Base-by-base conservation (phyloP, 2,113 vertebrate species). In the Amblyopsis rosae region DNA sequence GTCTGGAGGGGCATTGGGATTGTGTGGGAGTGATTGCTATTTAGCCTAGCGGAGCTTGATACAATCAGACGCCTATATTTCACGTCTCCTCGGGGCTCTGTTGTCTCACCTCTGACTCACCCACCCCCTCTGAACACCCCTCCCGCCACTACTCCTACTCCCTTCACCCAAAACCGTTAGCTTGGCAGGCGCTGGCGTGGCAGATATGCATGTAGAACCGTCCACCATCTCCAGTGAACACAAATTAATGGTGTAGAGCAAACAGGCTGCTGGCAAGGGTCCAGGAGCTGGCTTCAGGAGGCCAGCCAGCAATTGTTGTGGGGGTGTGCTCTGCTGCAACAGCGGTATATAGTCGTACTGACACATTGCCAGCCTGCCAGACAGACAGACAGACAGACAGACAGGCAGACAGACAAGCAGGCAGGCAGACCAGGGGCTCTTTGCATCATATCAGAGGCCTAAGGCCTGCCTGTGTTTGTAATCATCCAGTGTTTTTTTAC, bases 171-270 rank as follows among this genome's bases (percentile, higher is more conserved):
- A 83, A 84, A 84, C 91, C 88, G 92, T 87, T 92, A 94, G 92
- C 92, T 94, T 94, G 93, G 92, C 93, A 94, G 90, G 90, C 87
- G 82, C 35, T 41, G 91, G 93, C 91, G 83, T 89, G 89, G 93
- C 91, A 91, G 83, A 82, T 86, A 79, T 84, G 89, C 91, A 60
- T 93, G 90, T 90, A 93, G 92, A 95, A 94, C 94, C 92, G 94
- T 93, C 92, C 94, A 92, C 93, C 92, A 93, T 94, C 93, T 94
- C 93, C 92, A 95, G 91, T 94, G 93, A 95, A 95, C 94, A 95
- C 94, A 93, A 96, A 95, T 94, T 94, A 95, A 92, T 94, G 93
- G 93, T 95, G 93, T 93, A 94, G 92, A 94, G 94, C 94, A 95
- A 94, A 95, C 93, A 92, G 92, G 93, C 93, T 90, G 86, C 88